Percentiles rank a stretch among this genome's conserved stretches.
phyloP scores from a whole-genome alignment of 2,888 invertebrate species.

The Criorhina ranunculi region DNA sequence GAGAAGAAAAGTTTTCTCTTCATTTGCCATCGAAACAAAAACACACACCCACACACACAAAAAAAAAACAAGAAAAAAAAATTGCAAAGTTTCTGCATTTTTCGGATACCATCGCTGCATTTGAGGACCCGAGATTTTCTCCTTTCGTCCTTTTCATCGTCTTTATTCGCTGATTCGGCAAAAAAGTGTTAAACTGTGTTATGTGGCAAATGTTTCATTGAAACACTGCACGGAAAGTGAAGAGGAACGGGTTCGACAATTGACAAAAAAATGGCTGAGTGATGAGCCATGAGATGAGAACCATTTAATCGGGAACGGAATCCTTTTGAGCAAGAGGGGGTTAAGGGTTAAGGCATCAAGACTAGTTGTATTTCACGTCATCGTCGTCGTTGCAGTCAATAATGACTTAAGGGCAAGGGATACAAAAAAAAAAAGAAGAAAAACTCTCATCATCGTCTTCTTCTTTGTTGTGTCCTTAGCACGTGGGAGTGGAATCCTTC shows the following conservation, averaged over 20 bases:
- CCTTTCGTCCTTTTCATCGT: conserved; percentile 34
- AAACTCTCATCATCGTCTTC: conserved; percentile 23
- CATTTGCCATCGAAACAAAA: conserved; percentile 13
- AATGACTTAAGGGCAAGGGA: conserved; percentile 58
- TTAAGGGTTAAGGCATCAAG: conserved; percentile 20
- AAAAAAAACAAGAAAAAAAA: conserved; percentile 15
- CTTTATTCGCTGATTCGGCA: conserved; percentile 4
- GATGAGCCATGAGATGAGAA: conserved; percentile 65
- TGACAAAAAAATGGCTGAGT: conserved; percentile 33
- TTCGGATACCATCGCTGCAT: conserved; percentile 36
- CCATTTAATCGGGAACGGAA: conserved; percentile 51
- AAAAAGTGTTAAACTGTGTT: conserved; percentile 64
- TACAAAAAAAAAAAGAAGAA: conserved; percentile 37
- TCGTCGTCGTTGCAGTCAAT: conserved; percentile 56
- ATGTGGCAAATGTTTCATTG: conserved; percentile 59
- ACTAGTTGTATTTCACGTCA: conserved; percentile 23
- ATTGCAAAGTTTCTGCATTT: conserved; percentile 40
- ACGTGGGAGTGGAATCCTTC: background rate
- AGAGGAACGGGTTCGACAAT: conserved; percentile 1
- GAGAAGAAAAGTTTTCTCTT: conserved; percentile 44
- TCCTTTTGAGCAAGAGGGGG: conserved; percentile 9
- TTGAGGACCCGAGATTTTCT: conserved; percentile 22
- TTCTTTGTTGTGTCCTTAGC: conserved; percentile 10
- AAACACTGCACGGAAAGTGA: conserved; percentile 35
- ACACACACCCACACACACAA: background rate